A percentile compares a stretch with the other conserved stretches of the same genome.
These are phyloP conservation scores for Leiothrix lutea DNA, from an alignment of 2,113 vertebrate genomes.

Conservation along the genomic window DNA sequence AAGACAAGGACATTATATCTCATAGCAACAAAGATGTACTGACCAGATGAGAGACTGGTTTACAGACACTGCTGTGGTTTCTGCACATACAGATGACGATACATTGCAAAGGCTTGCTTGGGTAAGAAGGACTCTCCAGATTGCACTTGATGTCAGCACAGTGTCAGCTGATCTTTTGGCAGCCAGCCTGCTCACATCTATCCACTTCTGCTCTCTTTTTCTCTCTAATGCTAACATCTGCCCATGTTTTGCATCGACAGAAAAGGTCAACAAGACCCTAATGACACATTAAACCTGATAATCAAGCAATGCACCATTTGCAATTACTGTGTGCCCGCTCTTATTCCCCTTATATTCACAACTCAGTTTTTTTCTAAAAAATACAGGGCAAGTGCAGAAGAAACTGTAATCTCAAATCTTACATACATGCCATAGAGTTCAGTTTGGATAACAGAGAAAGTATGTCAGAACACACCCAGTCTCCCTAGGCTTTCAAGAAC, in stretches of 20 bases:
- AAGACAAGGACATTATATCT: background rate
- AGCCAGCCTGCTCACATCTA: background rate
- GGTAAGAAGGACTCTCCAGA: background rate
- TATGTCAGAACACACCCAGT: background rate
- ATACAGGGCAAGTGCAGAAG: background rate
- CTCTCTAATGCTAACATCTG: constrained; percentile 31
- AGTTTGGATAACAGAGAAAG: background rate
- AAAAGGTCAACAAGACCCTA: constrained; percentile 14
- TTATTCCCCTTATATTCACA: background rate
- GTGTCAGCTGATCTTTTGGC: constrained; percentile 19
- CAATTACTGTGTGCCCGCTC: rapidly evolving
- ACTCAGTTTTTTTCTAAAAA: background rate
- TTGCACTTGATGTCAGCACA: constrained; percentile 4
- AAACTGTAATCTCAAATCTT: background rate
- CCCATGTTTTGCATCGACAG: background rate
- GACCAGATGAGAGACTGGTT: background rate
- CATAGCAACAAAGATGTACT: background rate
- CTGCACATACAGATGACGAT: rapidly evolving
- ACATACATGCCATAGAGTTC: rapidly evolving
- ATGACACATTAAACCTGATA: background rate
- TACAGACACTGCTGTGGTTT: background rate
- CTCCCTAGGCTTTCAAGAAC: background rate
- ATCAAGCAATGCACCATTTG: background rate
- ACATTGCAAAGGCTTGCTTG: background rate
- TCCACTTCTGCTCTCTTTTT: constrained; percentile 7